Conservation (phyloP, 2,113 vertebrate species). For the Motacilla alba region DNA sequence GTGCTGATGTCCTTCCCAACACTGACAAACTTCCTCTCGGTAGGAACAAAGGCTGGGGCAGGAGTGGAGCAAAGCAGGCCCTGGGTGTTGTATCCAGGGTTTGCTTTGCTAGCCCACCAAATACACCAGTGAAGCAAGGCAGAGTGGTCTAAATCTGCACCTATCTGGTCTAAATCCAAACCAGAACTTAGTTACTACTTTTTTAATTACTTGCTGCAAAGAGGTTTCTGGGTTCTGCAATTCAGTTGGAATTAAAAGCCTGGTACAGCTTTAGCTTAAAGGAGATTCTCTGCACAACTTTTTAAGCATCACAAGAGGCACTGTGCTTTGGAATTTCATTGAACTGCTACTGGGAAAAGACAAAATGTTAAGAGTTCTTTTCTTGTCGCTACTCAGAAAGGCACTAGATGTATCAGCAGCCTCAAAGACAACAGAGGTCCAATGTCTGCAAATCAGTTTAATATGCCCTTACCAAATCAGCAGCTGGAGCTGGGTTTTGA, state of each 20-base stretch:
- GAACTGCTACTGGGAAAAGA: background rate
- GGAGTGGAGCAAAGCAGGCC: background rate
- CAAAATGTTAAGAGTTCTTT: background rate
- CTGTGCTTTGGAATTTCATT: background rate
- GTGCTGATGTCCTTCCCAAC: constrained; percentile 80
- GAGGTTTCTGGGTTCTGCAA: background rate
- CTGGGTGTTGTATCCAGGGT: background rate
- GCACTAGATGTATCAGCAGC: background rate
- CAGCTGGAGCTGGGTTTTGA: background rate
- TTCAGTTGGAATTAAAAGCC: background rate
- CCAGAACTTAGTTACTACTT: background rate
- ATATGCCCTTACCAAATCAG: background rate
- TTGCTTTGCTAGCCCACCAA: background rate
- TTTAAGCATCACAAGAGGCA: background rate
- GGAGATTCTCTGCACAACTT: background rate
- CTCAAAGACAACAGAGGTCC: background rate
- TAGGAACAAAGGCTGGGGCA: constrained; percentile 38
- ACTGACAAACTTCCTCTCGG: constrained; percentile 85
- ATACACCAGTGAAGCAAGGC: background rate
- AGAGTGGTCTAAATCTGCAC: background rate
- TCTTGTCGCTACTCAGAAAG: background rate
- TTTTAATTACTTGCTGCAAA: background rate
- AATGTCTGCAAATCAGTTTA: background rate
- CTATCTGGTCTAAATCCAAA: background rate
- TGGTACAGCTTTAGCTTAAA: background rate